Evolutionary conservation across 2,888 invertebrate genomes (phyloP), one percentile per base, ranked within the genome.

Genomic region (Endotricha flammealis): DNA sequence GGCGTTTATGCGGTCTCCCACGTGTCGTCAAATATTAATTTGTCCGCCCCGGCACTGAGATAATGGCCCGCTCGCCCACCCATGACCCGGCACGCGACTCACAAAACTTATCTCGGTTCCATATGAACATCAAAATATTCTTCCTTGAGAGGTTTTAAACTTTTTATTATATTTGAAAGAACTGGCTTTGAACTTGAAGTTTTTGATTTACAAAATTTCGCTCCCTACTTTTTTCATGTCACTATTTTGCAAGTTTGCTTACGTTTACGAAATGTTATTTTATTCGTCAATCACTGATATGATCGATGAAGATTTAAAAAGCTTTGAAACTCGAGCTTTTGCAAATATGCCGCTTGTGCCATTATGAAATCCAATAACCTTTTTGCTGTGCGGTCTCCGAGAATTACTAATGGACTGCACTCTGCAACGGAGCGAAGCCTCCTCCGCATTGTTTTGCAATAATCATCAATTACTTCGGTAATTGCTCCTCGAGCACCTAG

Each of bases 401-500:
- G 32, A 4, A 16, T 25, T 24, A 11, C 32, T 32, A 32, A 32
- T 32, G 32, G 23, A 32, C 32, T 32, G 32, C 32, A 32, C 25
- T 33, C 17, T 25, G 17, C 20, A 4, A 2, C 20, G 16, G 16
- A 6, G n/a, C n/a, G n/a, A n/a, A 12, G 12, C 54, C 58, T 50
- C 62, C 57, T 57, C 64, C 64, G 56, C 64, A 50, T 52, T 38
- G 50, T 69, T 71, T 71, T 45, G 72, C 74, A 74, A 72, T 67
- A 57, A 68, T 70, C 76, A 69, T 77, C 74, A 67, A 69, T 74
- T 68, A 67, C 54, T 34, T 34, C 48, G 50, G 64, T 71, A 75
- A 73, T 74, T 69, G 68, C 59, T 50, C 53, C 52, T 48, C 48
- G 65, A 63, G 62, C 68, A 68, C 68, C 68, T 53, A 58, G 47